Base-by-base conservation (phyloP, 37 sponge, comb jelly and placozoan species). In the Cliona cf. orientalis region DNA sequence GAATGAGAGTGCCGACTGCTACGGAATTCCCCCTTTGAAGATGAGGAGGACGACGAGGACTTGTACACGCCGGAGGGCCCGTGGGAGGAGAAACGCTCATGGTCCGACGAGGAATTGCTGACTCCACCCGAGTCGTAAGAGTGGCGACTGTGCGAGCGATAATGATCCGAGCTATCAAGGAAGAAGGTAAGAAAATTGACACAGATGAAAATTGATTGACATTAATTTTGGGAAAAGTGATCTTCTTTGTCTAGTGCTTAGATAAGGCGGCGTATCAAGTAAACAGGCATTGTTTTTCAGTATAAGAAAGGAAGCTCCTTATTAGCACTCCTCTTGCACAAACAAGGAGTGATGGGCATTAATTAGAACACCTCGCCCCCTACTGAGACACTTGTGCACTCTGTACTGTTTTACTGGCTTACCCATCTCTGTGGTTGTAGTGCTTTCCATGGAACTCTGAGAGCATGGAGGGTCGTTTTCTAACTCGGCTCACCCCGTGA, bases 401-500 rank as follows among this genome's bases (percentile, higher is more conserved):
- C 11, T 49, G 14, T 19, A 19, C 55, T 11, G 11, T 19, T 49
- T 17, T 17, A 17, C 17, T 49, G 17, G 11, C 55, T 19, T 71
- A 58, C 37, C 25, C 45, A 36, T 76, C 85, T 70, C 85, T 72
- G 42, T 66, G 66, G 46, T 80, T 80, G 65, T 80, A 66, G 34
- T 87, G 75, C 55, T 87, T 87, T 43, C 87, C 81, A 55, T 87
- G 87, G 33, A 87, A 87, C 81, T 87, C 87, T 36, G 82, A 87
- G 33, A 87, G 65, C 87, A 87, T 87, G 22, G 87, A 87, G 43
- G 87, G 87, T 42, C 87, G 49, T 70, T 87, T 87, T 7, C 87
- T 62, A 29, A n/a, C n/a, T n/a, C n/a, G n/a, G n/a, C n/a, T n/a
- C n/a, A n/a, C n/a, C n/a, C 74, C 73, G 53, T 56, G 58, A 14